Evolutionary conservation across 2,888 invertebrate species (phyloP), one percentile per base, ranked within the genome.

Genomic region (Thecocarcelia acutangulata): DNA sequence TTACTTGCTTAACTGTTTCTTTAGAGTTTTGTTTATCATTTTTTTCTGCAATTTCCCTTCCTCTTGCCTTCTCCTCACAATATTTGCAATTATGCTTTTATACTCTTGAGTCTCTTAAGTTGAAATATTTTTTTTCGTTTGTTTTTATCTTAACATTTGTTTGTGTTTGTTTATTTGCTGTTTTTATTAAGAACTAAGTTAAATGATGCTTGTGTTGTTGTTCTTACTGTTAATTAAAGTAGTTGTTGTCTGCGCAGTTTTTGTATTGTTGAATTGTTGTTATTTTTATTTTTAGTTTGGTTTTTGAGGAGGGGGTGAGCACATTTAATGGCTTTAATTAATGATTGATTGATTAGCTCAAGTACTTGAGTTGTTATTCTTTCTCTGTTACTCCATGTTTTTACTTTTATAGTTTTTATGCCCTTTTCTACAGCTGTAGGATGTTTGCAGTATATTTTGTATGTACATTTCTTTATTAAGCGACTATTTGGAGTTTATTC

Each of bases 331-430:
- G 58, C 69, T 80, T 80, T 74, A 80, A 75, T 75, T 70, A 80
- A 80, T 75, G 69, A 64, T 70, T 64, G 74, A 80, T 80, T 80
- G 64, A 75, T 80, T 75, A 70, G 69, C 52, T 80, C 69, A 50
- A 69, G 46, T 33, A 61, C 21, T 40, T 59, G 46, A 54, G 44
- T 52, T 48, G 21, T 21, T 64, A 15, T 9, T 68, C 11, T n/a
- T 58, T 9, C n/a, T 19, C 8, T 48, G 3, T 6, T n/a, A 28
- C 13, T 58, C 6, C 48, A 37, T 69, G 28, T 6, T 58, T 46
- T 58, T n/a, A 12, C 15, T 5, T 33, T 33, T 33, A 9, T 9
- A 5, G 28, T 5, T 58, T 69, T 46, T 40, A 3, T n/a, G 2
- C 17, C 52, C 21, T 21, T 58, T 44, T 12, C 44, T 59, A n/a